Base-by-base conservation (phyloP, 2,797 vertebrate species). In the Centroberyx gerrardi region DNA sequence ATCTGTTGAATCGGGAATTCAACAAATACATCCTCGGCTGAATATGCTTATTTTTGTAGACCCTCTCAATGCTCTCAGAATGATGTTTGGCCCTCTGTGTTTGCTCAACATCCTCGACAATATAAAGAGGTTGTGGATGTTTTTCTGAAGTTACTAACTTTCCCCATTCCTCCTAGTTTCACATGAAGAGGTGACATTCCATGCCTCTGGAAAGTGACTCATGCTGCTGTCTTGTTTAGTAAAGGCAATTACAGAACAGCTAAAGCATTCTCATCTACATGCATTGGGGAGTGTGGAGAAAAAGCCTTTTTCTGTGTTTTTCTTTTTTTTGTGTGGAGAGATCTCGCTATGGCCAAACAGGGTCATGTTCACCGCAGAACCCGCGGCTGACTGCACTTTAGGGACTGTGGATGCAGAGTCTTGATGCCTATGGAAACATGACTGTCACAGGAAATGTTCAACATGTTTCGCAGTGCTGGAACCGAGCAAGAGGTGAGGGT, bases 361-460 rank as follows among this genome's bases (percentile, higher is more conserved):
- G 88, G 85, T 85, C 80, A 87, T 76, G 79, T 83, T 88, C 74
- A 72, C 9, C 55, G 10, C 80, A 56, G 18, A 62, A 61, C 18
- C 29, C 29, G 46, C 67, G 7, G 49, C 68, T 67, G 67, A 66
- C 75, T 33, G 58, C 52, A 33, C 62, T 54, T 28, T 44, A 49
- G 27, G 54, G 42, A 84, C 60, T 78, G 44, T 51, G 76, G 82
- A 83, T 64, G 61, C 72, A 48, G 73, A 62, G 65, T 74, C 77
- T 62, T 33, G 42, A 72, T 79, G 85, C 82, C 80, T 76, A 81
- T 86, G 86, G 89, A 93, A 92, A 92, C 87, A 85, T 38, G 74
- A 87, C 86, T 82, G 88, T 90, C 82, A 90, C 92, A 94, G 94
- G 93, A 95, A 95, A 93, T 95, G 94, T 95, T 92, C 84, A 74